Percentiles rank a stretch among this genome's conserved stretches.
phyloP scores from a whole-genome alignment of 2,888 invertebrate species.

The Ptychoptera contaminata region DNA sequence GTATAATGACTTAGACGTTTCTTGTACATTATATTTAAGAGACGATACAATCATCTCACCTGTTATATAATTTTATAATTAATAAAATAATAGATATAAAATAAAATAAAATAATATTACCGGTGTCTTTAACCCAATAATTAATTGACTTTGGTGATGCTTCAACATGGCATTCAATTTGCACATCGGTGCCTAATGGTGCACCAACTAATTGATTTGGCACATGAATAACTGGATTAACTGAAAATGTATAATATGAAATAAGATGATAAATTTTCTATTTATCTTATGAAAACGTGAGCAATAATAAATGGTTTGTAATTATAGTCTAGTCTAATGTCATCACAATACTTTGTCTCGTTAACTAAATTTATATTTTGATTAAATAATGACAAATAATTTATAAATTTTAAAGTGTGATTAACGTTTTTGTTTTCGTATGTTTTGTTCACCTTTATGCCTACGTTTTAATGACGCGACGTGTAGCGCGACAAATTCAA shows the following conservation, averaged over 20 bases:
- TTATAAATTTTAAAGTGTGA: no score
- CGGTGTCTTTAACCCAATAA: slow-evolving; percentile 76
- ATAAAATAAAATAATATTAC: slow-evolving; percentile 34
- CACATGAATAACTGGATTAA: slow-evolving; percentile 81
- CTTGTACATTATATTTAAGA: slow-evolving; percentile 61
- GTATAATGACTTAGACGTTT: slow-evolving; percentile 53
- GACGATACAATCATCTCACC: slow-evolving; percentile 75
- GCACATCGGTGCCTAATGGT: slow-evolving; percentile 71
- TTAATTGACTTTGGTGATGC: slow-evolving; percentile 82
- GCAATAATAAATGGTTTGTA: no score
- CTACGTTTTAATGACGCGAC: no score
- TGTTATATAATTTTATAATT: slow-evolving; percentile 24
- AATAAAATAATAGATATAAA: neutral
- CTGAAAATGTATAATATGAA: slow-evolving; percentile 33
- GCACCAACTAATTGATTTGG: slow-evolving; percentile 86
- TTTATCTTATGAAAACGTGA: no score
- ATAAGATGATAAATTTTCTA: neutral
- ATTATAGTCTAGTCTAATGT: no score
- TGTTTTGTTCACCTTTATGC: no score
- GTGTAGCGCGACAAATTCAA: no score
- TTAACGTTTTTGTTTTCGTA: no score
- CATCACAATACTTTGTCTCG: no score
- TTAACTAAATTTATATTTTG: no score
- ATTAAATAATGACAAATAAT: no score
- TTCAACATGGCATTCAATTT: slow-evolving; percentile 77